These are phyloP conservation scores for Lamellibrachia columna DNA, from an alignment of 2,888 invertebrate species.

Conservation along the genomic window DNA sequence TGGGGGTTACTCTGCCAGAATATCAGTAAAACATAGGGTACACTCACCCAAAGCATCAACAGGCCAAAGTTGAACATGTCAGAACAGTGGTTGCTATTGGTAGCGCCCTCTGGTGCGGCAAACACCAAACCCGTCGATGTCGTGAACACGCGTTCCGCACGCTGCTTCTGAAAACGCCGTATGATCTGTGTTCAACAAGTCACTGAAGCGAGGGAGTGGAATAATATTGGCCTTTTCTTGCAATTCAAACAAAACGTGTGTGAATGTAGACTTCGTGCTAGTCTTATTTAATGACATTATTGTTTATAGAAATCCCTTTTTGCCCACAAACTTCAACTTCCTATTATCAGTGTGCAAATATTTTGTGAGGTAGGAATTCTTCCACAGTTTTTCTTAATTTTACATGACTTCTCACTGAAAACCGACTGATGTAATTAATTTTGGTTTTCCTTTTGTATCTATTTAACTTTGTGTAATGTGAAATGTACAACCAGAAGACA, in stretches of 20 bases:
- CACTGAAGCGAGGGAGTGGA: too few relatives aligned
- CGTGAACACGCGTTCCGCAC: constrained; percentile 45
- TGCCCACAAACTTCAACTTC: background rate
- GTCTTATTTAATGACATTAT: too few relatives aligned
- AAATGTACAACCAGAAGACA: background rate
- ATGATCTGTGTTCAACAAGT: background rate
- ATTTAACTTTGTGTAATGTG: background rate
- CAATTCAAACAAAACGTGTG: too few relatives aligned
- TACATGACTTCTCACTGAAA: constrained; percentile 16
- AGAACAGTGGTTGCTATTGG: constrained; percentile 23
- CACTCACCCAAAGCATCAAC: constrained; percentile 33
- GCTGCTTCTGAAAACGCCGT: constrained; percentile 43
- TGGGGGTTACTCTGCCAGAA: too few relatives aligned
- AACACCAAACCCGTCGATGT: constrained; percentile 51
- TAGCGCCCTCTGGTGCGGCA: constrained; percentile 46
- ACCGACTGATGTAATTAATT: background rate
- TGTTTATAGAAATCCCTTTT: too few relatives aligned
- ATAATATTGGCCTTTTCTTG: too few relatives aligned
- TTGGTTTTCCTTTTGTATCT: background rate
- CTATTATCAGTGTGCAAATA: background rate
- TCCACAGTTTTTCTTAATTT: background rate
- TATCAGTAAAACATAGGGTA: too few relatives aligned
- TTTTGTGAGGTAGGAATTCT: background rate
- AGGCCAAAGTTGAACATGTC: constrained; percentile 36
- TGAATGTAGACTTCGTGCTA: too few relatives aligned